phyloP scores from a whole-genome alignment of 1,140 invertebrate species.

The Lasaia peninsularis region DNA sequence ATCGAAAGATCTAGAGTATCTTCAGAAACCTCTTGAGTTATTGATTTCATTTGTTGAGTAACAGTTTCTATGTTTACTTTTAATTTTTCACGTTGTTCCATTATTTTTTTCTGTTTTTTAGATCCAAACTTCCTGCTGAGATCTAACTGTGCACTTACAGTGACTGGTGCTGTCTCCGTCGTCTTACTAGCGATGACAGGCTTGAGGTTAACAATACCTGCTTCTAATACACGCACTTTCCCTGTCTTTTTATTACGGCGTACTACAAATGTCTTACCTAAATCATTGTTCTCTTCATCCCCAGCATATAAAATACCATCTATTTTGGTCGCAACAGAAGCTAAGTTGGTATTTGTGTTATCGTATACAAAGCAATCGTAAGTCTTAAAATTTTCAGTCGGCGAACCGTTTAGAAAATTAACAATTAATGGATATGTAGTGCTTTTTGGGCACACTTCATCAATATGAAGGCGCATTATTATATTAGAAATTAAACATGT shows the following conservation, averaged over 20 bases:
- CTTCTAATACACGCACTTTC: constrained; percentile 53
- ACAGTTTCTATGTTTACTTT: constrained; percentile 55
- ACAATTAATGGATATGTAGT: constrained; percentile 39
- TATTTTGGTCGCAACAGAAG: constrained; percentile 36
- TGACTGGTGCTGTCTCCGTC: constrained; percentile 20
- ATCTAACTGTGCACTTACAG: constrained; percentile 45
- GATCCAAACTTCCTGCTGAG: constrained; percentile 65
- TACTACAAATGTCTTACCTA: constrained; percentile 46
- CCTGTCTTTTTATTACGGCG: constrained; percentile 47
- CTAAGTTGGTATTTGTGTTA: constrained; percentile 31
- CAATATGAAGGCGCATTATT: constrained; percentile 32
- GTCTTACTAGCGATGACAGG: constrained; percentile 36
- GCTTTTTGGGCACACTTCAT: constrained; percentile 42
- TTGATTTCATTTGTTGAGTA: constrained; percentile 52
- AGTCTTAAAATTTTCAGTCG: constrained; percentile 34
- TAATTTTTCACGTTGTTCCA: constrained; percentile 56
- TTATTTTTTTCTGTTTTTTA: constrained; percentile 53
- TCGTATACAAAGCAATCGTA: constrained; percentile 35
- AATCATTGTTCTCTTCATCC: constrained; percentile 41
- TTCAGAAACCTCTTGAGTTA: constrained; percentile 40
- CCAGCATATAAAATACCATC: constrained; percentile 46
- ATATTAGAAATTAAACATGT: too few species aligned
- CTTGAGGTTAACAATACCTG: constrained; percentile 38
- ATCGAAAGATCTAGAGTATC: constrained; percentile 48
- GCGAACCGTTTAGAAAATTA: constrained; percentile 55